Base-by-base conservation (phyloP, 2,888 invertebrate species). In the Hipparchia semele region DNA sequence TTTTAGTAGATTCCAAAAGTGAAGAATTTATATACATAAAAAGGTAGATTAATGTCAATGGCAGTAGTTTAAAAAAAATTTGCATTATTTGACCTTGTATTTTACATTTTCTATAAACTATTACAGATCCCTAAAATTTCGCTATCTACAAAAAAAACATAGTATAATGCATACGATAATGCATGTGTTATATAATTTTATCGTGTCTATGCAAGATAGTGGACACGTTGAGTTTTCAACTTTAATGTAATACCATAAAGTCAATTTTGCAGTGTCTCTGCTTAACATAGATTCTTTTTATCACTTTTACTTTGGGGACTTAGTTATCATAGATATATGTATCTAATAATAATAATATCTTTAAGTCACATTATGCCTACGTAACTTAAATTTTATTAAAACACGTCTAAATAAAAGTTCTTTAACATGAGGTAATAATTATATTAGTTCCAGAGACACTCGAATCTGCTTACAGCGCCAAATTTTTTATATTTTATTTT, bases 141-240 rank as follows among this genome's bases (percentile, higher is more conserved):
- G 66, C 73, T 80, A 78, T 80, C 78, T 62, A 56, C 51, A 70
- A 58, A 72, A 23, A 73, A 66, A 66, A 71, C 33, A 51, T 65
- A 72, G 66, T 73, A 73, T 76, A 76, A 78, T 79, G 79, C 79
- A 79, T 61, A 61, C 59, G 76, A 79, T 78, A 77, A 76, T 79
- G 79, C 79, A 79, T 70, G 72, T 65, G 70, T 77, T 79, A 78
- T 77, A 77, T 79, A 79, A 79, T 65, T 39, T 66, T 76, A 68
- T 60, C 68, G 49, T 73, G 77, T 78, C 78, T 67, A 71, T 66
- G 66, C 64, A 23, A 64, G 68, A 73, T 73, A 68, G 56, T 54
- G 8, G n/a, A 6, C 6, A n/a, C 33, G 10, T 67, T n/a, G 51
- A n/a, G 51, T 23, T 54, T 12, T 49, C 33, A 56, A 72, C 66